Base-by-base conservation (phyloP, 2,113 vertebrate genomes). In the Acinonyx jubatus region DNA sequence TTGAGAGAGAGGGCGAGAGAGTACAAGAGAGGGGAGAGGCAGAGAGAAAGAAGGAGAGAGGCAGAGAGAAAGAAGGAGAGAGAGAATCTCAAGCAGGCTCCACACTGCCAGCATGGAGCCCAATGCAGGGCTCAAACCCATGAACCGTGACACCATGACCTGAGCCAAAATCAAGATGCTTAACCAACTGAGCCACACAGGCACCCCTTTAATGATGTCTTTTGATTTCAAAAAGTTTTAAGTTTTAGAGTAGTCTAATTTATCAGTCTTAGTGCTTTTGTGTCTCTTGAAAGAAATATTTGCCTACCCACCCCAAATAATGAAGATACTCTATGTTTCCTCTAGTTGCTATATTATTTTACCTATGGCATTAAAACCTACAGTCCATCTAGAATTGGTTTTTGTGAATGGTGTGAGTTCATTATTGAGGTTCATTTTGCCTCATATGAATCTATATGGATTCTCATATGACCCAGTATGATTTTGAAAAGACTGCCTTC, bases 221-320 rank as follows among this genome's bases (percentile, higher is more conserved):
- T 95, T 76, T 45, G 23, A 95, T 91, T 85, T 91, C 55, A 66
- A 63, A 85, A 71, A 76, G n/a, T 52, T 83, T 82, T n/a, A 33
- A 63, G 73, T 65, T 66, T 90, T 82, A 21, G 10, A 52, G 57
- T 33, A 83, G 29, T 82, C 93, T 82, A 55, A 63, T 27, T 65
- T 66, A 65, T 16, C 55, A 21, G 73, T 27, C 15, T 89, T 81
- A 73, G 25, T 88, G 10, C 14, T 36, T 82, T 90, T 66, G 33
- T 90, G 86, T 76, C 69, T 76, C 52, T 41, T 65, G 31, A 81
- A 88, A 94, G 65, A 89, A 25, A 52, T 73, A 50, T 31, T 38
- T 82, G 27, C 41, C 41, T 73, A 73, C 6, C 6, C 63, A 89
- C 13, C 27, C 55, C 78, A 33, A 81, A 74, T 61, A 74, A 82